These are phyloP conservation scores for Taenaris catops DNA, from an alignment of 2,888 invertebrate genomes.

Conservation along the genomic window DNA sequence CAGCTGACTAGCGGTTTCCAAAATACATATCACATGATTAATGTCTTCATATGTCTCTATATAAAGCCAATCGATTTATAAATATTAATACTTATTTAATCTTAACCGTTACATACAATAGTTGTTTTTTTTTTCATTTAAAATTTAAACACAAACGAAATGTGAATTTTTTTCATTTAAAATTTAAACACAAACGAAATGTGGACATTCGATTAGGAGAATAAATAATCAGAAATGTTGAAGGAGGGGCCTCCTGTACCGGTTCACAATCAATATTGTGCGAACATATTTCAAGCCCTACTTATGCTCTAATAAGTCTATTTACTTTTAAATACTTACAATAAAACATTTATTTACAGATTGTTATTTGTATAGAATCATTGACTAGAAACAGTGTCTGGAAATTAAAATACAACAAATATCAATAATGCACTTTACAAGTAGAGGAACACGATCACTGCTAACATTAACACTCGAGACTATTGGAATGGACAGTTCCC, in stretches of 20 bases:
- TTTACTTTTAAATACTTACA: slow-evolving; percentile 54
- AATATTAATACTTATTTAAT: slow-evolving; percentile 3
- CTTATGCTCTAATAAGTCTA: slow-evolving; percentile 43
- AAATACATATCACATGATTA: slow-evolving; percentile 68
- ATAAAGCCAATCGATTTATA: slow-evolving; percentile 14
- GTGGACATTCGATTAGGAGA: slow-evolving; percentile 14
- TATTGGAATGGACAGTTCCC: slow-evolving; percentile 54
- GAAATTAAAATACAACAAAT: slow-evolving; percentile 45
- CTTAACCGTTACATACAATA: slow-evolving; percentile 17
- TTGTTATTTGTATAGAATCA: slow-evolving; percentile 55
- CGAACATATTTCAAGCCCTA: slow-evolving; percentile 50
- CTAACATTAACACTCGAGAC: slow-evolving; percentile 29
- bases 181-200: slow-evolving; percentile 2
- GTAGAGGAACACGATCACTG: slow-evolving; percentile 46
- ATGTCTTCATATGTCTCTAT: slow-evolving; percentile 27
- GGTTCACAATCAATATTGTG: slow-evolving; percentile 43
- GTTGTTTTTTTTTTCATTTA: slow-evolving; percentile 4
- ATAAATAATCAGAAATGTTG: slow-evolving; percentile 23
- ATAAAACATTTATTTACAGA: slow-evolving; percentile 38
- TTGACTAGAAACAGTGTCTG: slow-evolving; percentile 73
- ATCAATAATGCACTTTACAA: slow-evolving; percentile 41
- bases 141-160: slow-evolving; percentile 2
- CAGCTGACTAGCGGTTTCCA: slow-evolving; percentile 74
- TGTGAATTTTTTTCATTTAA: too few relatives aligned
- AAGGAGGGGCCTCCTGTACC: background rate